phyloP scores from a whole-genome alignment of 2,888 invertebrate species.

The Oscheius sp. region DNA sequence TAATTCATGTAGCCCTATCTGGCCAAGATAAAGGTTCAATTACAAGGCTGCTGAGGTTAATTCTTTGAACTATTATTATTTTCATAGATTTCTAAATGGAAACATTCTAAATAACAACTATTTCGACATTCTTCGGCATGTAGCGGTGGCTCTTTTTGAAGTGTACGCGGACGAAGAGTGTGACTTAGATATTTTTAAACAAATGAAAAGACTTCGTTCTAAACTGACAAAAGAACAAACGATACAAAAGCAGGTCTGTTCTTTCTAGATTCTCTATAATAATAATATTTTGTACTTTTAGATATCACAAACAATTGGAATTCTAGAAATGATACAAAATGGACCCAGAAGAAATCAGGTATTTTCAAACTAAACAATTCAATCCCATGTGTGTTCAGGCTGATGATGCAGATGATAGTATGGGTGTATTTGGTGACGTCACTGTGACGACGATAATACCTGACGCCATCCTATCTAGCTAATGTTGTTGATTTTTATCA shows the following conservation, averaged over 20 bases:
- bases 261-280: not conserved
- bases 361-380: not conserved
- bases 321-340: constrained; percentile 50
- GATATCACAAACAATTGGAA: constrained; percentile 42
- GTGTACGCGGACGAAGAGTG: constrained; percentile 49
- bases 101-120: constrained; percentile 67
- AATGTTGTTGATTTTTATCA: not conserved
- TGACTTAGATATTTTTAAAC: constrained; percentile 26
- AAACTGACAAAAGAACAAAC: constrained; percentile 45
- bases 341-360: not conserved
- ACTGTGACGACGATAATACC: constrained; percentile 5
- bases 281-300: not conserved
- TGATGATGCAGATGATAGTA: not conserved
- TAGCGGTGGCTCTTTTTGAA: constrained; percentile 50
- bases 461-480: not conserved
- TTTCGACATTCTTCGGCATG: constrained; percentile 58
- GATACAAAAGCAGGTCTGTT: constrained; percentile 48
- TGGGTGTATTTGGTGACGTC: constrained; percentile 12
- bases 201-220: constrained; percentile 32
- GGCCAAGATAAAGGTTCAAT: constrained; percentile 73
- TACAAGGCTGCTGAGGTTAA: constrained; percentile 83
- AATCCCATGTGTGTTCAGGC: not conserved
- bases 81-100: constrained; percentile 80
- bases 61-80: constrained; percentile 37
- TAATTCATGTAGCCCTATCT: constrained; percentile 11